These are phyloP conservation scores for Lasioglossum baleicum DNA, from an alignment of 1,140 invertebrate species.

Conservation along the genomic window DNA sequence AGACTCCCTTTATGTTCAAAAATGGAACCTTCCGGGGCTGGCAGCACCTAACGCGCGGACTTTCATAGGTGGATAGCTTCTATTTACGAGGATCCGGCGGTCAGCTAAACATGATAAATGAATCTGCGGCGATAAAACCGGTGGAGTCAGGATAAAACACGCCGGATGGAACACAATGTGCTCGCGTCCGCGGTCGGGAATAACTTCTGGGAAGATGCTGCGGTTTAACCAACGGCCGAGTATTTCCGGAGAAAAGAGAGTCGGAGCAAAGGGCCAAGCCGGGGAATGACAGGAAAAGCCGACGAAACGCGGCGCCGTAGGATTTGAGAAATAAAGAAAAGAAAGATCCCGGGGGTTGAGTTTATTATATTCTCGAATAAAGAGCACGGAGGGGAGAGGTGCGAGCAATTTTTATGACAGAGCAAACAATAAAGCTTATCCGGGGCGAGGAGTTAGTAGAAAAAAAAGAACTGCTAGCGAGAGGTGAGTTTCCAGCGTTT, in stretches of 20 bases:
- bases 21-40: too few species aligned
- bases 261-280: too few species aligned
- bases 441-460: neutral
- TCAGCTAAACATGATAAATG: conserved; percentile 34
- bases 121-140: neutral
- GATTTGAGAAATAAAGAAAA: conserved; percentile 23
- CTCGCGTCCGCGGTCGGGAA: neutral
- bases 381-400: neutral
- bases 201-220: conserved; percentile 14
- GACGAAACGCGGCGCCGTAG: conserved; percentile 1
- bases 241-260: neutral
- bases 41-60: too few species aligned
- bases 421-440: conserved; percentile 30
- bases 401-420: conserved; percentile 32
- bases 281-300: neutral
- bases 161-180: conserved; percentile 1
- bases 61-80: neutral
- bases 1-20: too few species aligned
- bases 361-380: conserved; percentile 34
- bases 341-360: neutral
- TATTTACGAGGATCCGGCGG: neutral
- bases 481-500: neutral
- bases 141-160: neutral
- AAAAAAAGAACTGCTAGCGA: neutral
- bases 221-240: conserved; percentile 1